Evolutionary conservation across 2,888 invertebrate genomes (phyloP), one percentile per base, ranked within the genome.

Genomic region (Ectemnius cavifrons): DNA sequence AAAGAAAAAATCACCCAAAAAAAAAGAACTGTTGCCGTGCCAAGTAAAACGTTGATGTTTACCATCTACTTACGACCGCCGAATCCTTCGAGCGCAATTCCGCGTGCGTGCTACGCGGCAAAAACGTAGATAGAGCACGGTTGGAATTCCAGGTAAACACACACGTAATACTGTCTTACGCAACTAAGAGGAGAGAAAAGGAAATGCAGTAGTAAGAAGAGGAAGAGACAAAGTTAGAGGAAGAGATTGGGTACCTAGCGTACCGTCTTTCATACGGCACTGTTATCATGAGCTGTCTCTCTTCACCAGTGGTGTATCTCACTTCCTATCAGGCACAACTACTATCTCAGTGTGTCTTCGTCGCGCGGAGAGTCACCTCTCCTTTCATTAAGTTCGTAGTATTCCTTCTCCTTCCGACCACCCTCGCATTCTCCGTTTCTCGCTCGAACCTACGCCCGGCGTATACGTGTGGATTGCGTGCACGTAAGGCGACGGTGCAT

Each of bases 331-430:
- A 49, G 64, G 58, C 70, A 57, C 37, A 63, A 63, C 72, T 66
- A 65, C 71, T 71, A 79, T 67, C 64, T 65, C 14, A n/a, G 49
- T 49, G 46, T 16, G 1, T 81, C 76, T 67, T 58, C 59, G 68
- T 83, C 60, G 27, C 70, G 60, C 78, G 59, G 75, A 61, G 70
- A 67, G 70, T 27, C 6, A 61, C 4, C 28, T 84, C 78, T 75
- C 73, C 28, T 60, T 78, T 67, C 63, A 74, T 56, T 63, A 77
- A 76, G 72, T 66, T 66, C 46, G 66, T n/a, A 37, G n/a, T 23
- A 0, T 56, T 0, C 59, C 56, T n/a, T 75, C 78, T 52, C 58
- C 49, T 71, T 71, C 61, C 4, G 16, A 14, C 52, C n/a, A 52
- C 16, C 52, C 52, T 52, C 52, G 14, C n/a, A 28, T 18, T 3